A percentile compares a stretch with the other conserved stretches of the same genome.
Conservation (phyloP, 2,797 vertebrate genomes). For the Rousettus madagascariensis region DNA sequence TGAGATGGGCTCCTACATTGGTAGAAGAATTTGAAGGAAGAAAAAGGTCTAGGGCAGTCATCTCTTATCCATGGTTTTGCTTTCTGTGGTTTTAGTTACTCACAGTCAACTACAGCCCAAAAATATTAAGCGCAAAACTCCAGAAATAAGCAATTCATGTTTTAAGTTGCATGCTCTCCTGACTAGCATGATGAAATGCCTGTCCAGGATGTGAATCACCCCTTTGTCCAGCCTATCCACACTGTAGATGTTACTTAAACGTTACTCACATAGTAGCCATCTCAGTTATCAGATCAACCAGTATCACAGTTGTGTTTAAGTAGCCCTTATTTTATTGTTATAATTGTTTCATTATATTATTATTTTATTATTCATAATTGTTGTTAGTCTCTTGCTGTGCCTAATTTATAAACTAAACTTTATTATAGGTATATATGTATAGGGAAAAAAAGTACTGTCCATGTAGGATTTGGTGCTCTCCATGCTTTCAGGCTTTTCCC, state of each 20-base stretch:
- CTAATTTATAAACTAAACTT: not conserved
- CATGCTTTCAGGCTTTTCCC: not conserved
- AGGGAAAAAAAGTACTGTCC: not conserved
- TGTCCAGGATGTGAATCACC: not conserved
- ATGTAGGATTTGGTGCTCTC: not conserved
- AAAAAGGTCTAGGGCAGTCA: not conserved
- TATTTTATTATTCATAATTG: not conserved
- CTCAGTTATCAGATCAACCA: too few relatives aligned
- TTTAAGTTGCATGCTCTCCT: not conserved
- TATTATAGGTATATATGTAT: not conserved
- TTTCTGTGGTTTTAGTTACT: not conserved
- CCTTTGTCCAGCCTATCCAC: not conserved
- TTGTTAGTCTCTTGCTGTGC: not conserved
- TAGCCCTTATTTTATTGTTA: not conserved
- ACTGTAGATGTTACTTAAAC: too few relatives aligned
- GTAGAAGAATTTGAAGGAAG: not conserved
- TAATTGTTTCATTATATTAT: not conserved
- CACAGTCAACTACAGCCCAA: not conserved
- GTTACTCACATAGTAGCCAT: not conserved
- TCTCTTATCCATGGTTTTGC: not conserved
- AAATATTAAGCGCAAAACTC: not conserved
- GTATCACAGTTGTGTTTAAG: too few relatives aligned
- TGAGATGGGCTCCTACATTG: not conserved
- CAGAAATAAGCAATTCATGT: not conserved
- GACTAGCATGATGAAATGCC: not conserved